Evolutionary conservation across 1,140 invertebrate genomes (phyloP).

Genomic region (Wiebesia pumilae): DNA sequence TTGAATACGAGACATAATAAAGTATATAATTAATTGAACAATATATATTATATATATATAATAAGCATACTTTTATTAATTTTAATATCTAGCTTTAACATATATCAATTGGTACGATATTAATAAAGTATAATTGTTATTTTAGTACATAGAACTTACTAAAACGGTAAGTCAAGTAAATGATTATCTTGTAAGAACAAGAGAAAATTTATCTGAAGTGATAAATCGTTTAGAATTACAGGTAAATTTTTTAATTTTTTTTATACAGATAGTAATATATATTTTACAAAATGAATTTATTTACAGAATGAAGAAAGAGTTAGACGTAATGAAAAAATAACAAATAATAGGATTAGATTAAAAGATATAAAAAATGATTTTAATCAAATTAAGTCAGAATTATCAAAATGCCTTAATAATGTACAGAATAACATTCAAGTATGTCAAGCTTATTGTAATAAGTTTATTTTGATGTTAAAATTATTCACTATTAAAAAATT

Average conservation of each 20-base stretch:
- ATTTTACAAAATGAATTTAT: slow-evolving; percentile 13
- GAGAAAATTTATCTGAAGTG: slow-evolving; percentile 60
- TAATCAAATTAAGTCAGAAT: slow-evolving; percentile 63
- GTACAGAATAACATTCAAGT: slow-evolving; percentile 61
- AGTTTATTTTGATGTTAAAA: not conserved
- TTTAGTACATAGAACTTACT: slow-evolving; percentile 63
- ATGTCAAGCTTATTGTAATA: not conserved
- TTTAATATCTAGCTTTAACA: too few relatives aligned
- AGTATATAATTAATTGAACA: slow-evolving; percentile 56
- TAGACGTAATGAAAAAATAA: slow-evolving; percentile 63
- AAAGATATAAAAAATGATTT: slow-evolving; percentile 71
- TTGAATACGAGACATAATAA: slow-evolving; percentile 65
- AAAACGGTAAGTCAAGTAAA: slow-evolving; percentile 61
- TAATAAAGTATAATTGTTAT: slow-evolving; percentile 44
- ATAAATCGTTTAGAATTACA: slow-evolving; percentile 64
- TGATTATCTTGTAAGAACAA: slow-evolving; percentile 62
- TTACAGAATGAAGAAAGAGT: slow-evolving; percentile 65
- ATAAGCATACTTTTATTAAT: too few relatives aligned
- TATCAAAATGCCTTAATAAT: slow-evolving; percentile 57
- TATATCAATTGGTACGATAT: not conserved
- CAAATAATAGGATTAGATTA: slow-evolving; percentile 61
- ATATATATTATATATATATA: slow-evolving; percentile 26
- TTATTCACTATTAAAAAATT: slow-evolving; percentile 34
- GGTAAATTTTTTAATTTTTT: slow-evolving; percentile 56
- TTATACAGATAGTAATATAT: slow-evolving; percentile 22